Evolutionary conservation across 2,797 vertebrate genomes (phyloP), one percentile per base, ranked within the genome.

Genomic region (Euphonia xanthogaster): DNA sequence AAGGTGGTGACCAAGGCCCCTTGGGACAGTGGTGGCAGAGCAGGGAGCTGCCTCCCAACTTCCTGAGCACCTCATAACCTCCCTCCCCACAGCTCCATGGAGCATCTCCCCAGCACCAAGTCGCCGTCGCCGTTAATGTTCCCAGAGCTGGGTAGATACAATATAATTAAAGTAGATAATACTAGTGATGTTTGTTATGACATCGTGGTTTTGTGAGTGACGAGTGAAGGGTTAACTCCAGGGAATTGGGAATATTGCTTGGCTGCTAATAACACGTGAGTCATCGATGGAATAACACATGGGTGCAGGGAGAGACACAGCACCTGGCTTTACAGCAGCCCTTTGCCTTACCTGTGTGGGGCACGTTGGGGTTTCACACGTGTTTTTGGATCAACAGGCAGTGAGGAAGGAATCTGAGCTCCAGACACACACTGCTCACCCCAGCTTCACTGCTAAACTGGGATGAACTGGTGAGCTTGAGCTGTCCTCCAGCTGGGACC

Each of bases 211-310:
- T 87, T 48, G 81, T 35, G 95, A 94, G 87, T 87, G 94, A 87
- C 3, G 75, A 96, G 82, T 44, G 87, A 96, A 95, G 95, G 96
- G 95, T 97, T 97, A 96, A 97, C 89, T 80, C 90, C 78, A 44
- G 96, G 93, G 95, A 95, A 95, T 91, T 96, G 95, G 93, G 93
- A 93, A 88, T 96, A 94, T 91, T 45, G 81, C 93, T 60, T 58
- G 96, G 91, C 91, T 94, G 94, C 72, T 95, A 91, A 94, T 91
- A 85, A 93, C 95, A 94, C 75, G 68, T 97, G 95, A 97, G 91
- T 96, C 95, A 96, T 83, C n/a, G 21, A 80, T 95, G 93, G 45
- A 93, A 83, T 74, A 94, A 54, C 90, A 88, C 93, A 93, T 39
- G 93, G 96, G 93, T 61, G 94, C 75, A 91, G 87, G 73, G 90